Evolutionary conservation across 2,113 vertebrate genomes (phyloP), one percentile per base, ranked within the genome.

Genomic region (Crypturellus undulatus): DNA sequence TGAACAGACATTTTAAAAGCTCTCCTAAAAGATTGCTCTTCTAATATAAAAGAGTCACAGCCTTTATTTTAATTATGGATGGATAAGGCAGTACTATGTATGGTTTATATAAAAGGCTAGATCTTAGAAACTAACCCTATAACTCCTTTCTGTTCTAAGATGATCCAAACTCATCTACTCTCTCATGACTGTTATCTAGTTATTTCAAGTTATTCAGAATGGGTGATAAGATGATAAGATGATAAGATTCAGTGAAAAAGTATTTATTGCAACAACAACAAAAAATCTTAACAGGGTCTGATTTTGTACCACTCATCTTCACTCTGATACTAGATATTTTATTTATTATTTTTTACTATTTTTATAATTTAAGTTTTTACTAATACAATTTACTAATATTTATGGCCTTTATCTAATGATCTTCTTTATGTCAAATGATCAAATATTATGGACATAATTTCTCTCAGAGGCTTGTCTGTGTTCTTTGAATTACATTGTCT

Each of bases 131-230:
- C 18, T 69, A 52, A 26, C 47, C 15, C 14, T 3, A 1, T 79
- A 69, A 86, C 15, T 54, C 21, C 36, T 64, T 40, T 40, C 14
- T 59, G 7, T 43, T 8, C 0, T 0, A 8, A 12, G 28, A 8
- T 7, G 9, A 36, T 42, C 75, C 58, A 83, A 64, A 69, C 5
- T 75, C 36, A 64, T 38, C 43, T 58, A 30, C 30, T 3, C 0
- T 34, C 22, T 65, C 28, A 47, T 7, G 18, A 60, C 6, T 28
- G 52, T 10, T 32, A 47, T 42, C 45, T 40, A 87, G 26, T 56
- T 63, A 63, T 14, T 16, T 34, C 10, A 65, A 42, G 11, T 65
- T 80, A 36, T 22, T 76, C 34, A 32, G 40, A 77, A 68, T 10
- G 9, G 7, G 2, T 40, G 8, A 40, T 40, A 11, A 42, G 40